Evolutionary conservation across 2,113 vertebrate species (phyloP), one percentile per base, ranked within the genome.

Genomic region (Labrus mixtus): DNA sequence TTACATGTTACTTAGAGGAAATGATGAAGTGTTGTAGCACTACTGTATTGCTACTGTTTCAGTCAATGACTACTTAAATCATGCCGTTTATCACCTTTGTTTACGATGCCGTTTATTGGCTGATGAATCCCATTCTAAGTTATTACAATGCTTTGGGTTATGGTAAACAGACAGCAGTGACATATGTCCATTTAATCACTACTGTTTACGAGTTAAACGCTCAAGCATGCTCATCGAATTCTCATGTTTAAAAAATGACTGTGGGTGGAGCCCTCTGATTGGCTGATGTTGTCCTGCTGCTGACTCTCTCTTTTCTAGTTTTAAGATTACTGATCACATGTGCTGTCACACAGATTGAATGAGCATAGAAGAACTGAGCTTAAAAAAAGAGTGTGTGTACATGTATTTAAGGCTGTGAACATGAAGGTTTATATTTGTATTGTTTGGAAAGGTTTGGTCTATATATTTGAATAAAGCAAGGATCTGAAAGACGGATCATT

Each of bases 141-240:
- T 37, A n/a, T 54, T n/a, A 17, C 36, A 63, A 36, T 46, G 45
- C 65, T 29, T n/a, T 56, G 55, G 25, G 55, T 67, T 36, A 69
- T 36, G 23, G 33, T 53, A 25, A 74, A 65, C 11, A 37, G 39
- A 71, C 46, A 60, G 60, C 16, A 7, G 48, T 66, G 60, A 71
- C n/a, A 6, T 66, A 62, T 66, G 73, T 76, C 58, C 29, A 16
- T 69, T 69, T 76, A 78, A 84, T 73, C 55, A 68, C 20, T 36
- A 36, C 45, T 63, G 59, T 71, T 87, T 82, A 57, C 20, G 66
- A 45, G 65, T 41, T 19, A 57, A 83, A 55, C 45, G 15, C 64
- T 68, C 37, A 33, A n/a, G 48, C 37, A 10, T 4, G 23, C 45
- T 43, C 57, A 69, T 73, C 43, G 66, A 69, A 82, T 13, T 12